Evolutionary conservation across 1,140 invertebrate species (phyloP).

Genomic region (Camponotus floridanus): DNA sequence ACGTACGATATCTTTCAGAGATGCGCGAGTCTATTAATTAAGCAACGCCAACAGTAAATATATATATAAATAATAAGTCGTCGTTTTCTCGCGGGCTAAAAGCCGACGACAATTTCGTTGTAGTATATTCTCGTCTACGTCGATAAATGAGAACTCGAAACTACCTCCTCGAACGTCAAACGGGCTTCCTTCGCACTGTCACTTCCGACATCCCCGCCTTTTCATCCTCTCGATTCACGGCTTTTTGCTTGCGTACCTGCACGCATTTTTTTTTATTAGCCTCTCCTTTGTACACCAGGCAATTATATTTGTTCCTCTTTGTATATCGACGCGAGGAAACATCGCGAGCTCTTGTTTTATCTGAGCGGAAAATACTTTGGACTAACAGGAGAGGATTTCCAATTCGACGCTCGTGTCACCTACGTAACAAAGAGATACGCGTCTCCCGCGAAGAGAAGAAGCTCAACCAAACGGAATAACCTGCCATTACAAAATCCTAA

Average conservation of each 20-base stretch:
- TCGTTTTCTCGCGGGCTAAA: too few species aligned
- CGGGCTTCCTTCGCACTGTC: not conserved
- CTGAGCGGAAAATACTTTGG: slow-evolving; percentile 1
- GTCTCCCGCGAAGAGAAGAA: not conserved
- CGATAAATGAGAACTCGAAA: slow-evolving; percentile 46
- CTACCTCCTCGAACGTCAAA: slow-evolving; percentile 64
- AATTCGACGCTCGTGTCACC: slow-evolving; percentile 36
- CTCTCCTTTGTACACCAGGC: slow-evolving; percentile 43
- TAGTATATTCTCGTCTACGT: not conserved
- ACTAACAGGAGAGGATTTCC: slow-evolving; percentile 32
- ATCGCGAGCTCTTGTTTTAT: slow-evolving; percentile 22
- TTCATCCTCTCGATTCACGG: not conserved
- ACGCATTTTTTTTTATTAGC: slow-evolving; percentile 40
- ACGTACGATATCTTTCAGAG: too few species aligned
- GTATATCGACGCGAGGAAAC: not conserved
- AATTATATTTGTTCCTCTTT: slow-evolving; percentile 63
- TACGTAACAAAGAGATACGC: not conserved
- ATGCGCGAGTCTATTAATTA: too few species aligned
- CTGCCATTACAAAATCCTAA: slow-evolving; percentile 15
- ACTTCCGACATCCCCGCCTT: not conserved
- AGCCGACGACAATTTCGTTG: too few species aligned
- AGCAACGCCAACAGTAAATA: too few species aligned
- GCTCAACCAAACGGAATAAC: slow-evolving; percentile 47
- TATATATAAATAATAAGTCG: too few species aligned
- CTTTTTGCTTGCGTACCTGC: not conserved